Base-by-base conservation (phyloP, 2,888 invertebrate species). In the Candidula unifasciata region DNA sequence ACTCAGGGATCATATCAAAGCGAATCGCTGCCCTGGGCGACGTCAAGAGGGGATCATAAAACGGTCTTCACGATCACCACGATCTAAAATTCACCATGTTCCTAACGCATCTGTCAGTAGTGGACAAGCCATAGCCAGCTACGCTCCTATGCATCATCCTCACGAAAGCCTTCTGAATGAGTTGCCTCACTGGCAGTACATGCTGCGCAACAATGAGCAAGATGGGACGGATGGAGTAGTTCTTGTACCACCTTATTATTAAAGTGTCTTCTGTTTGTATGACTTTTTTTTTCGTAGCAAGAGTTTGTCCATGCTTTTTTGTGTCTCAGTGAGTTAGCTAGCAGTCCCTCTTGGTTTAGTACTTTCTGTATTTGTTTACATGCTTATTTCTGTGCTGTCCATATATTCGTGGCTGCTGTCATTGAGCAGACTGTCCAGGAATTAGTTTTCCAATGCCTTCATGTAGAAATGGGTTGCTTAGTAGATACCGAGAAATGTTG, bases 181-280 rank as follows among this genome's bases (percentile, higher is more conserved):
- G 24, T 78, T 78, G n/a, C 78, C 60, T n/a, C 78, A 57, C n/a
- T 78, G 78, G 78, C 78, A 60, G 64, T 78, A 78, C 64, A 78
- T 78, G 78, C 60, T 78, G 10, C 16, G 78, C 21, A 60, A 78
- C 24, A 60, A 33, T 64, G 78, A 78, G n/a, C 8, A 35, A 1
- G 78, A 78, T 37, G 78, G 78, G 0, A 10, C n/a, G 13, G 64
- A 60, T 30, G 33, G 37, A 30, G 6, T 78, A n/a, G 57, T 78
- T 60, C 37, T 78, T 5, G 64, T 78, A 30, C 78, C 73, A 18
- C 74, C 64, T 24, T 78, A 78, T n/a, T 78, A 37, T 24, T 78
- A 24, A 57, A 30, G 8, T 24, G 8, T 3, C 16, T 68, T 68
- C 33, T 10, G 18, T 13, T 33, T 13, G 3, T 8, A 30, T 30